Evolutionary conservation across 2,797 vertebrate species (phyloP), one percentile per base, ranked within the genome.

Genomic region (Neostethus bicornis): DNA sequence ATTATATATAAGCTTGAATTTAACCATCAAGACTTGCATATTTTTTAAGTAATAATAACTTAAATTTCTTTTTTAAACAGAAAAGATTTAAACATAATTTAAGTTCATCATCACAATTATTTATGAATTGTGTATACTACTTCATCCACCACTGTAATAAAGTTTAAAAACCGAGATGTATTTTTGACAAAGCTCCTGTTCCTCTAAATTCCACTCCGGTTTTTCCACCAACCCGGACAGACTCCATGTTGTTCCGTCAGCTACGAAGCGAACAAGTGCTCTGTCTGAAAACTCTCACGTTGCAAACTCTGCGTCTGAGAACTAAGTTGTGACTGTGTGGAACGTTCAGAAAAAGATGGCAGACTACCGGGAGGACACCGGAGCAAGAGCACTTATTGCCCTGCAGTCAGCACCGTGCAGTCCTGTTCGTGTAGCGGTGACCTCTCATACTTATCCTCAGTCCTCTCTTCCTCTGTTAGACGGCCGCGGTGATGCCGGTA

Each of bases 341-440:
- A 84, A 66, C 78, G 69, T 73, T 17, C 3, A 46, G 75, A 72
- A 86, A 85, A 95, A 94, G 86, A 96, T 96, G 94, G 94, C 94
- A 91, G 96, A 96, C 92, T 94, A 93, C 81, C 93, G 93, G 92
- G 95, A 97, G 79, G 93, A 95, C 87, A 93, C 91, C 69, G 95
- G 94, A 77, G 92, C 95, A 62, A 90, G 94, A 81, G 95, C 96
- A 70, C 87, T 96, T 61, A 87, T 96, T 47, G 95, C 95, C 37
- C 81, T 96, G 48, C 94, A 94, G 83, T 95, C 95, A n/a, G 95
- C 94, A 11, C 94, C 95, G 26, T 94, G 95, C 85, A 94, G 94
- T 77, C 94, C 94, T 3, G 91, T 90, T 69, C 90, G 91, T 12
- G 89, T 92, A 62, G 84, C 87, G 45, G 85, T 90, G 73, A 86